Evolutionary conservation across 2,797 vertebrate genomes (phyloP), one percentile per base, ranked within the genome.

Genomic region (Oceanodroma leucorhoa): DNA sequence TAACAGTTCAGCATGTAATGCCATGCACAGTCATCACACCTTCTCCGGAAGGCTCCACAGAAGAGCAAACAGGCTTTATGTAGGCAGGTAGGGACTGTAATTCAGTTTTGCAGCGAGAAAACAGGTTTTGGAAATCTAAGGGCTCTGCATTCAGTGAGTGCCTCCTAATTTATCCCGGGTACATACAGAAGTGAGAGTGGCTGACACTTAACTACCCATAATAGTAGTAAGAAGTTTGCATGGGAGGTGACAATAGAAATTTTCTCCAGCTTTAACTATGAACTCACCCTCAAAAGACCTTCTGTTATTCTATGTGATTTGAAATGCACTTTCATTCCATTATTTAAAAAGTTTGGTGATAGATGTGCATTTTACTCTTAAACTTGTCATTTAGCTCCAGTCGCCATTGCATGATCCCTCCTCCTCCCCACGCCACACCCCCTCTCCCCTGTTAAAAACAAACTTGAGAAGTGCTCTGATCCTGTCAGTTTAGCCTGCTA

Each of bases 371-470:
- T 94, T 79, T 71, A n/a, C 21, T 66, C 23, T 40, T 51, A 64
- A 89, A 46, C 15, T 46, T 90, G 30, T 10, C 27, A 71, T 70
- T 91, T 78, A 73, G 9, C 10, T 84, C 65, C 45, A 58, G 30
- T 41, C 10, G 7, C 1, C 45, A 19, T 48, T 54, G 5, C 6
- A 5, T 71, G 32, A 43, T 75, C 40, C 67, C 20, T 76, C 20
- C 12, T 41, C 11, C 36, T 65, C 14, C 34, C 18, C 0, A 36
- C 36, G 2, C 5, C 7, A 6, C 41, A 7, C 16, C 41, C 41
- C 41, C 0, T 7, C 9, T 4, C 3, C 8, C 6, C 6, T 0
- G 16, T 9, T 43, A 66, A 81, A 84, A 80, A 32, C 32, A 77
- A 80, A 45, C 38, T 26, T 55, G 58, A 71, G 24, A 95, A 76